Base-by-base conservation (phyloP, 2,888 invertebrate genomes). In the Candidula unifasciata region DNA sequence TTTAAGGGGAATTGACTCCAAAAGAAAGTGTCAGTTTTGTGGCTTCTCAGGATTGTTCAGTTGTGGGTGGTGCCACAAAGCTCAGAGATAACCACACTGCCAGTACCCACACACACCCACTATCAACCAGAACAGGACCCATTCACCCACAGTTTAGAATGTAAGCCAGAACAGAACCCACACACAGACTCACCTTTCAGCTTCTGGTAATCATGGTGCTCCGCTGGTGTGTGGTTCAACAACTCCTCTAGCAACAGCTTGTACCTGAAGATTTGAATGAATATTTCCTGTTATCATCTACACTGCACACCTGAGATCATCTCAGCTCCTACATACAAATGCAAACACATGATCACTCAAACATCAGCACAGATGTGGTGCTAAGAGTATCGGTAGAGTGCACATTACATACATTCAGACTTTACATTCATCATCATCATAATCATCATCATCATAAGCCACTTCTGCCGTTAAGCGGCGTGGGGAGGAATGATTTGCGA, bases 161-260 rank as follows among this genome's bases (percentile, higher is more conserved):
- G 96, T 96, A 87, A 95, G 95, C 44, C 95, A 10, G 0, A 68
- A 30, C n/a, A 21, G 30, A 5, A 27, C 27, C 18, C 35, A 21
- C n/a, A 66, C 13, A 24, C 24, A 18, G 24, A 27, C 71, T 82
- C 87, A 91, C 93, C 92, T 90, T 91, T 88, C 18, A 92, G 82
- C 74, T 90, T 88, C n/a, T 87, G 93, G 89, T 95, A 95, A 89
- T 96, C 95, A 68, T 94, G 93, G 91, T 96, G 95, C 21, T 94
- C 94, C 27, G 93, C 93, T 69, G 95, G 93, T 0, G 96, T 96
- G 87, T 95, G 95, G 44, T 95, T 94, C 52, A 96, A 90, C 16
- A 97, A 95, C 92, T 96, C 96, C 90, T 96, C 95, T 79, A 97
- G 93, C 24, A 97, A 94, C 71, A 97, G 94, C 90, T 96, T 95